Percentiles rank a stretch among this genome's conserved stretches.
phyloP scores from a whole-genome alignment of 2,797 vertebrate species.

The Parambassis ranga region DNA sequence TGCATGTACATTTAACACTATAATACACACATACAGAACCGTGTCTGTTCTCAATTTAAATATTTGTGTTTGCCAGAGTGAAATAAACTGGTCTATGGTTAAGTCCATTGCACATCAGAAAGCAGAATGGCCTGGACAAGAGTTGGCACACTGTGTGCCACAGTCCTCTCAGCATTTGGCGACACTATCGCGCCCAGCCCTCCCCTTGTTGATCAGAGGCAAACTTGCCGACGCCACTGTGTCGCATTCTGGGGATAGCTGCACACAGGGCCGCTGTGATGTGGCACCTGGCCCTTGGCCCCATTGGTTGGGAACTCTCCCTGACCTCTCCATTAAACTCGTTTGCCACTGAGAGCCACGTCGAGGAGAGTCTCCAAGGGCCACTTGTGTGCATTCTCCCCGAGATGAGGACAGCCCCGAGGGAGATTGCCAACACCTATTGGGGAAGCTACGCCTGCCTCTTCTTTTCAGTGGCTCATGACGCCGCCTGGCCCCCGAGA shows the following conservation, averaged over 20 bases:
- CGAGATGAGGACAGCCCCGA: conserved; percentile 67
- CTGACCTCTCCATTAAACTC: conserved; percentile 78
- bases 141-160: conserved; percentile 53
- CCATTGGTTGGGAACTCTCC: conserved; percentile 74
- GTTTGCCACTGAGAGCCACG: conserved; percentile 69
- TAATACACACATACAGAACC: not conserved
- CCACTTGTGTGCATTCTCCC: conserved; percentile 72
- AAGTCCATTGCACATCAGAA: not conserved
- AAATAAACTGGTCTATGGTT: not conserved
- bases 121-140: conserved; percentile 17
- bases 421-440: conserved; percentile 73
- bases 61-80: not conserved
- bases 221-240: conserved; percentile 82
- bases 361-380: conserved; percentile 69
- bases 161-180: conserved; percentile 74
- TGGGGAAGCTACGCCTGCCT: conserved; percentile 43
- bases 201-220: conserved; percentile 74
- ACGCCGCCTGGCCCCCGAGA: conserved; percentile 52
- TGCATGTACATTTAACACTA: not conserved
- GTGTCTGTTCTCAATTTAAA: not conserved
- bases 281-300: conserved; percentile 79
- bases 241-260: conserved; percentile 86
- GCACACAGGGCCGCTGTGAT: conserved; percentile 76
- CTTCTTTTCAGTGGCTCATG: conserved; percentile 37
- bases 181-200: conserved; percentile 57